Evolutionary conservation across 2,888 invertebrate species (phyloP), one percentile per base, ranked within the genome.

Genomic region (Drosophila basisetae): DNA sequence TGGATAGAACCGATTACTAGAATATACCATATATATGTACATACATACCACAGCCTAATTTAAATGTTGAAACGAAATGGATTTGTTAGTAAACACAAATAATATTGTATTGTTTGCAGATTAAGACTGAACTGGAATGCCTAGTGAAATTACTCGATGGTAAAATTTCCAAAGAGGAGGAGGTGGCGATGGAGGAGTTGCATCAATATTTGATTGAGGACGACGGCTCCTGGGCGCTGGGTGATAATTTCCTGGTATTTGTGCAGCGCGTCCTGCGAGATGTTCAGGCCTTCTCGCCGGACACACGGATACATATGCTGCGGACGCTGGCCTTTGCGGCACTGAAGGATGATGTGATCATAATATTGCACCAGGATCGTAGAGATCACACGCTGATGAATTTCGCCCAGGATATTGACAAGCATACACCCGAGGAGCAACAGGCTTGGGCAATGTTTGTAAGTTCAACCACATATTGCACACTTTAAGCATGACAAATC

Each of bases 151-250:
- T 96, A 56, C 94, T 97, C 64, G 96, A 96, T 81, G 96, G 96
- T 37, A 95, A 96, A 92, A 94, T 98, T 76, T 94, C 95, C 61
- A 95, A 95, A 16, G 97, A 97, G 73, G 98, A 98, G 92, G 95
- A 95, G 91, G 83, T 91, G 53, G 96, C 96, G 82, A 94, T 98
- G 91, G 96, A 96, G 86, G 98, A 98, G 94, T 94, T 98, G 84
- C 96, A 96, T 91, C 97, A 97, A 93, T 98, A 98, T 94, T 95
- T 98, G 92, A 94, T 98, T 83, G 96, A 96, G 82, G 97, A 97
- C 84, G 98, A 98, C 92, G 98, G 98, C 68, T 97, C 97, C 89
- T 98, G 98, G 98, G 97, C 97, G 67, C 94, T 98, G 30, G 97
- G 98, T 13, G 98, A 98, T 89, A 96, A 96, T 84, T 98, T 98